Evolutionary conservation across 2,113 vertebrate genomes (phyloP).

Genomic region (Synodontis membranacea): DNA sequence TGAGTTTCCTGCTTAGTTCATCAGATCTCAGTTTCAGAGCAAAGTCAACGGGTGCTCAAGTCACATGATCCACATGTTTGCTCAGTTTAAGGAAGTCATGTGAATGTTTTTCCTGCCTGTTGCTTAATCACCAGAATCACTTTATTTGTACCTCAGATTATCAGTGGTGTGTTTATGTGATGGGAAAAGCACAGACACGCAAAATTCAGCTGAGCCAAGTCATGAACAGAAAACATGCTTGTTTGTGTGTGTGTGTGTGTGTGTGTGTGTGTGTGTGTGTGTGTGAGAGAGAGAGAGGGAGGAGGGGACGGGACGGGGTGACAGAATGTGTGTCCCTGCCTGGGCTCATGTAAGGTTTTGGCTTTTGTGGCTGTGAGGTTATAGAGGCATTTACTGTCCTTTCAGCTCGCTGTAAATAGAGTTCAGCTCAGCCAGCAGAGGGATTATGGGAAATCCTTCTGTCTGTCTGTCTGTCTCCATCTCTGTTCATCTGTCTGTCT

Average conservation of each 20-base stretch:
- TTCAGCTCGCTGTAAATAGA: slow-evolving; percentile 53
- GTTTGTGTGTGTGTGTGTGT: slow-evolving; percentile 3
- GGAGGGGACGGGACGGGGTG: neutral
- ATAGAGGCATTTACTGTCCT: slow-evolving; percentile 50
- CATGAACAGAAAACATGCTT: slow-evolving; percentile 30
- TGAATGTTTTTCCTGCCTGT: slow-evolving; percentile 30
- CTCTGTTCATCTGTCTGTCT: neutral
- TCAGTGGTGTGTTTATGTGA: neutral
- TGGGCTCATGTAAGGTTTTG: slow-evolving; percentile 50
- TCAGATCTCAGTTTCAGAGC: slow-evolving; percentile 33
- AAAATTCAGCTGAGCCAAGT: neutral
- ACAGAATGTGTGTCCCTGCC: slow-evolving; percentile 44
- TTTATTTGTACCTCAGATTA: neutral
- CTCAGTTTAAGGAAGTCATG: slow-evolving; percentile 39
- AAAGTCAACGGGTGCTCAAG: neutral
- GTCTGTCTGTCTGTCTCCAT: neutral
- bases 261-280: slow-evolving; percentile 20
- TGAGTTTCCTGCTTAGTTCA: slow-evolving; percentile 12
- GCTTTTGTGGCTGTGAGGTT: slow-evolving; percentile 51
- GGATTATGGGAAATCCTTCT: slow-evolving; percentile 8
- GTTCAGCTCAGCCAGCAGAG: neutral
- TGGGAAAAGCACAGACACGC: neutral
- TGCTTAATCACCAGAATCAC: neutral
- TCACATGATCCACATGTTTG: slow-evolving; percentile 56
- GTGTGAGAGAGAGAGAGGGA: neutral